Base-by-base conservation (phyloP, 2,113 vertebrate genomes). In the Xyliphius kryptos region DNA sequence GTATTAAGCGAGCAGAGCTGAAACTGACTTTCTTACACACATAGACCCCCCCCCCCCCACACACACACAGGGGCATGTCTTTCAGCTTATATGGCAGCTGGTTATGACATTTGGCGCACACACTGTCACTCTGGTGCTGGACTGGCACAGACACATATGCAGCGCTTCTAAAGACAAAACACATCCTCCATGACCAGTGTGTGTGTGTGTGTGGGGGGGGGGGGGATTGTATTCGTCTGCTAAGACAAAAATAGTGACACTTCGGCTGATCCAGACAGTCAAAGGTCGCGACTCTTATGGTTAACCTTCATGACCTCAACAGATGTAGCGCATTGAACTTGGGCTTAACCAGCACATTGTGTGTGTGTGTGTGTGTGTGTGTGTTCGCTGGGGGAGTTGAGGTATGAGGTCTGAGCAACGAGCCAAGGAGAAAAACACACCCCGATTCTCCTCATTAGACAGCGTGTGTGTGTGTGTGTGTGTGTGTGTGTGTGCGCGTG, bases 401-500 rank as follows among this genome's bases (percentile, higher is more conserved):
- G 37, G 20, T 32, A 59, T 41, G 47, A 58, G 56, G 13, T 50
- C 44, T 48, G 55, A 64, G 44, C 47, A 19, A 63, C 8, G 41
- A 26, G 52, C 52, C 67, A 54, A 55, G 58, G 55, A 61, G 51
- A 48, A 62, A 57, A 67, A 60, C 49, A 60, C 38, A 32, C 20
- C 38, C 22, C 17, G 32, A 4, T 15, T 3, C 11, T 56, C 37
- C 40, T 47, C 17, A 55, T 55, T 55, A 16, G 41, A n/a, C 53
- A 57, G 54, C 55, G 51, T 63, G 43, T 55, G 43, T 63, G 68
- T 75, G 54, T 67, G 32, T 68, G 46, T 56, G 50, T 61, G 20
- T 38, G 50, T 11, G 52, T 57, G 47, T 59, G 44, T 58, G 36
- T 66, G 17, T 43, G 47, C 49, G n/a, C 36, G 20, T 26, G 55